phyloP scores from a whole-genome alignment of 1,140 invertebrate species.

The Pteromalus puparum region DNA sequence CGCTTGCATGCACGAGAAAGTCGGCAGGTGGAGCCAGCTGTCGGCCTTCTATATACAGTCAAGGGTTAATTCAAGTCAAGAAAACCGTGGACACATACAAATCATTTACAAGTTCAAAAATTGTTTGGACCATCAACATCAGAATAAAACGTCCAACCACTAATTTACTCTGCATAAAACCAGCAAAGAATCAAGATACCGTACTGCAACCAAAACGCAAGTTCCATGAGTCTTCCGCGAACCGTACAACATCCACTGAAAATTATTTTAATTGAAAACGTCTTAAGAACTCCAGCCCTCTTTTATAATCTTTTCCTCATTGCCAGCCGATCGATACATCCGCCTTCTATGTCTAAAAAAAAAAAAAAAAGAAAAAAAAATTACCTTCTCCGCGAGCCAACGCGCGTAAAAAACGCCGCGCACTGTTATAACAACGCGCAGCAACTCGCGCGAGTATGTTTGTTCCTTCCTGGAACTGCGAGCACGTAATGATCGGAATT shows the following conservation, averaged over 20 bases:
- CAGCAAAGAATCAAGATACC: neutral
- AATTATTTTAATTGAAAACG: neutral
- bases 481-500: constrained; percentile 3
- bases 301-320: neutral
- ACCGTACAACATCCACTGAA: neutral
- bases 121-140: no score
- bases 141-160: no score
- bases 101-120: no score
- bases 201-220: neutral
- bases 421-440: neutral
- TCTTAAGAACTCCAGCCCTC: neutral
- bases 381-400: neutral
- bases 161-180: no score
- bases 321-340: neutral
- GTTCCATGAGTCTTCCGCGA: neutral
- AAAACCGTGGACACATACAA: neutral
- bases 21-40: constrained; percentile 6
- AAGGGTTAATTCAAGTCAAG: neutral
- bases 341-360: neutral
- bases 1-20: neutral
- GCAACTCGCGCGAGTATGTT: neutral
- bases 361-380: no score
- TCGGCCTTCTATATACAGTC: neutral
- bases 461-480: constrained; percentile 14
- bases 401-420: neutral